phyloP scores from a whole-genome alignment of 2,888 invertebrate species.

The Pyrrhia umbra region DNA sequence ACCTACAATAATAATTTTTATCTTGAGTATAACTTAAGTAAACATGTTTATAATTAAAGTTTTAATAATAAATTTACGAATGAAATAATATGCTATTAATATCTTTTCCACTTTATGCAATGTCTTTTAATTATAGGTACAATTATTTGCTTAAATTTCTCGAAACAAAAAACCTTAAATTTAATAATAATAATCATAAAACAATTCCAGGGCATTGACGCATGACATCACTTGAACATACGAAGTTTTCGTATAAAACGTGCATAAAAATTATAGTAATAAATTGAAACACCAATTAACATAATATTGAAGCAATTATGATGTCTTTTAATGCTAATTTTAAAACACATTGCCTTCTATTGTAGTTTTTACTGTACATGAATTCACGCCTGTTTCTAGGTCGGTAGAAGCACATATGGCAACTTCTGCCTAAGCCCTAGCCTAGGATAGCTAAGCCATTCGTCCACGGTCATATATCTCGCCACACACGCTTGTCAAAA shows the following conservation, averaged over 20 bases:
- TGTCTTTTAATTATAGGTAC: slow-evolving; percentile 21
- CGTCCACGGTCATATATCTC: too few relatives aligned
- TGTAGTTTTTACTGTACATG: not conserved
- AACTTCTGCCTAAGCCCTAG: too few relatives aligned
- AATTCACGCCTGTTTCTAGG: not conserved
- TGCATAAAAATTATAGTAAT: slow-evolving; percentile 24
- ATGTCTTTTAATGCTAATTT: slow-evolving; percentile 16
- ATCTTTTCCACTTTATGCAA: slow-evolving; percentile 11
- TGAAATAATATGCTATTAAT: slow-evolving; percentile 11
- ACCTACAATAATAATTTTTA: not conserved
- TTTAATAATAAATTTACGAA: not conserved
- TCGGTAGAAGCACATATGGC: not conserved
- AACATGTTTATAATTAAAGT: slow-evolving; percentile 10
- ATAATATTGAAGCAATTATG: slow-evolving; percentile 4
- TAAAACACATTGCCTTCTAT: not conserved
- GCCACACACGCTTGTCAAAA: too few relatives aligned
- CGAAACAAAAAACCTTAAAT: not conserved
- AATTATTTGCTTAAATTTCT: slow-evolving; percentile 1
- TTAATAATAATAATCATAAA: slow-evolving; percentile 22
- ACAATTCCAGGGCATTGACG: slow-evolving; percentile 18
- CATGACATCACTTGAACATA: slow-evolving; percentile 7
- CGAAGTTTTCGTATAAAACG: slow-evolving; percentile 1
- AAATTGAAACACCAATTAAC: slow-evolving; percentile 25
- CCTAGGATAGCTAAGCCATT: too few relatives aligned
- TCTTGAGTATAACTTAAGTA: not conserved